Percentiles rank a stretch among this genome's conserved stretches.
phyloP scores from a whole-genome alignment of 2,888 invertebrate genomes.

The Drosophila mimica region DNA sequence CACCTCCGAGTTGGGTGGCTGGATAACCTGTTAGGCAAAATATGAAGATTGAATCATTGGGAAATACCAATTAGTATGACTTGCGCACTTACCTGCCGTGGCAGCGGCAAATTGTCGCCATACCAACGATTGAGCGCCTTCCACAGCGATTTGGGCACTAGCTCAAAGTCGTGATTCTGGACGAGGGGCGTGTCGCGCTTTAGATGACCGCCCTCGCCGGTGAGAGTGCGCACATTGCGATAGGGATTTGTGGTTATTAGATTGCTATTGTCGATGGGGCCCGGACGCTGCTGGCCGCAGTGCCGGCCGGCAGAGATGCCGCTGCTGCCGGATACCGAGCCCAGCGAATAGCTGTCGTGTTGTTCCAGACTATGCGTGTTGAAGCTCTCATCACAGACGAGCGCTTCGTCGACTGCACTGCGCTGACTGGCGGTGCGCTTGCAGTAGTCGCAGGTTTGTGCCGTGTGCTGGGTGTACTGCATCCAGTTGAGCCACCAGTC shows the following conservation, averaged over 20 bases:
- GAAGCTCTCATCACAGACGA: slow-evolving; percentile 90
- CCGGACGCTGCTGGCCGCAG: slow-evolving; percentile 86
- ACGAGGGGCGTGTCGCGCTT: slow-evolving; percentile 90
- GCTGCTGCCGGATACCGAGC: slow-evolving; percentile 87
- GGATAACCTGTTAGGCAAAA: slow-evolving; percentile 87
- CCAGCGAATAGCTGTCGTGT: slow-evolving; percentile 86
- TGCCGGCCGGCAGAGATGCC: slow-evolving; percentile 88
- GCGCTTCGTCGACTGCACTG: slow-evolving; percentile 87
- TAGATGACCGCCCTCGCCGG: slow-evolving; percentile 94
- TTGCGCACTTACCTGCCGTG: slow-evolving; percentile 87
- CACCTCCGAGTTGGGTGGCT: slow-evolving; percentile 89
- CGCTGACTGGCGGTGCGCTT: slow-evolving; percentile 80
- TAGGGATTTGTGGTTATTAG: slow-evolving; percentile 88
- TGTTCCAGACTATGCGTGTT: slow-evolving; percentile 88
- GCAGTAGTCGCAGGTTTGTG: slow-evolving; percentile 85
- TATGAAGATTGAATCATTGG: background rate
- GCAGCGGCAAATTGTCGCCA: slow-evolving; percentile 91
- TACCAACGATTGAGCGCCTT: slow-evolving; percentile 94
- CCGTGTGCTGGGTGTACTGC: slow-evolving; percentile 87
- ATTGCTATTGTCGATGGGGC: slow-evolving; percentile 91
- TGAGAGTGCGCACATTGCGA: slow-evolving; percentile 91
- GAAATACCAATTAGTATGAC: background rate
- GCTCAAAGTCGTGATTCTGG: slow-evolving; percentile 93
- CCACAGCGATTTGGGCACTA: slow-evolving; percentile 95
- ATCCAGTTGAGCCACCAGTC: slow-evolving; percentile 95